Evolutionary conservation across 2,888 invertebrate species (phyloP).

Genomic region (Caenorhabditis parvicauda): DNA sequence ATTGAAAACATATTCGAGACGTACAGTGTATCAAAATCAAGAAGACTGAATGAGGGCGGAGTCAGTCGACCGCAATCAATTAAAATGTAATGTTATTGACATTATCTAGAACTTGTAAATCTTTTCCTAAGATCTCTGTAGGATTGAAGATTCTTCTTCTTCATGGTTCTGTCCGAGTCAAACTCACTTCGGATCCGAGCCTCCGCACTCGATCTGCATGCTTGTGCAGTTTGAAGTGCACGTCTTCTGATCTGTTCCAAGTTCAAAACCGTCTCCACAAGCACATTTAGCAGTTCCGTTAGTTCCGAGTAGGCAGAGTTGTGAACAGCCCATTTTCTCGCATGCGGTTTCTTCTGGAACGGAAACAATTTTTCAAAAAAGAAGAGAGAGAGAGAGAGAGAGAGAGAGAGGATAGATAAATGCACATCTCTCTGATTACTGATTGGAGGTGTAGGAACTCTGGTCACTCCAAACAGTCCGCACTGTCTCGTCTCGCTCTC

Average conservation of each 20-base stretch:
- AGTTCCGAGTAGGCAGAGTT: constrained; percentile 77
- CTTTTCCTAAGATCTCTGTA: background rate
- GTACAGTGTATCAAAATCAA: no score
- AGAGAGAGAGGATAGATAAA: no score
- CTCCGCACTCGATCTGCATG: constrained; percentile 51
- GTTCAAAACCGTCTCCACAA: constrained; percentile 54
- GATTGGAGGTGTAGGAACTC: no score
- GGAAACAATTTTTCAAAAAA: no score
- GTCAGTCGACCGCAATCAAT: background rate
- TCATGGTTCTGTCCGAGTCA: background rate
- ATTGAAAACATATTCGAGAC: no score
- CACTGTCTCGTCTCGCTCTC: no score
- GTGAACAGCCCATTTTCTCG: constrained; percentile 73
- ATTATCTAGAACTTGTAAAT: background rate
- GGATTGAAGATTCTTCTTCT: constrained; percentile 4
- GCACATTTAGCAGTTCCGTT: constrained; percentile 36
- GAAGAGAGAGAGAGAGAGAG: no score
- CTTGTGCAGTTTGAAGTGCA: constrained; percentile 46
- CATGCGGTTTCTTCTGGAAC: constrained; percentile 71
- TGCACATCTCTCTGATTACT: no score
- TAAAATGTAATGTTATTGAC: background rate
- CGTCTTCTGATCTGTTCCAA: constrained; percentile 40
- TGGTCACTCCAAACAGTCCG: no score
- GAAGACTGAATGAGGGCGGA: no score
- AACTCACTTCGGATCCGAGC: constrained; percentile 46